Evolutionary conservation across 2,888 invertebrate genomes (phyloP), one percentile per base, ranked within the genome.

Genomic region (Ochropleura leucogaster): DNA sequence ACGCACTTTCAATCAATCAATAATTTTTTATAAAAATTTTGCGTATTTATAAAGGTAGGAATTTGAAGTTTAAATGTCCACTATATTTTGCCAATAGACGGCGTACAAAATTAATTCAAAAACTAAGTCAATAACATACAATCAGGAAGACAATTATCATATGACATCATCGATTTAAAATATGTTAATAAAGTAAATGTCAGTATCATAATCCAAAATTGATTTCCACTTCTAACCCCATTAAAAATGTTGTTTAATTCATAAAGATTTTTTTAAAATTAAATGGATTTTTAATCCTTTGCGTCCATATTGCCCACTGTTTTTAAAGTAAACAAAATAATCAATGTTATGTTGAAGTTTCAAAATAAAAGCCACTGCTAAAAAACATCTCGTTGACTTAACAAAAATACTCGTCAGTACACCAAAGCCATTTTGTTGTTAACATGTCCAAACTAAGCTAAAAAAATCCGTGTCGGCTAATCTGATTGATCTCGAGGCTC

Each of bases 401-500:
- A 4, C 1, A 62, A 62, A 62, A 53, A 47, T 51, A 5, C 14
- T 2, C 30, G 18, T 8, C 12, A 65, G 46, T 20, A 47, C 6
- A 5, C 16, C 12, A 14, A 51, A 16, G 8, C 42, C 12, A 40
- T 10, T 30, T 60, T 30, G 40, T 60, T n/a, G 4, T 47, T 8
- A 60, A 14, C 30, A 42, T 7, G 49, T 65, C 20, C 1, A 57
- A 65, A 40, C 30, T 9, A 44, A 40, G 7, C 7, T 6, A 30
- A 18, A 80, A 51, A 81, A 46, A 30, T 20, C 40, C 6, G 62
- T 49, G 63, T 82, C 44, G 55, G 53, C 44, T 82, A 79, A 79
- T 75, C 68, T 65, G 64, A 79, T 82, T 79, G 68, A 82, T 79
- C 51, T 79, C 69, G 20, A 68, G 76, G 40, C 7, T 53, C 18